Percentiles rank a stretch among this genome's conserved stretches.
These are phyloP conservation scores for Sphaerodactylus townsendi DNA, from an alignment of 2,113 vertebrate genomes.

Conservation along the genomic window DNA sequence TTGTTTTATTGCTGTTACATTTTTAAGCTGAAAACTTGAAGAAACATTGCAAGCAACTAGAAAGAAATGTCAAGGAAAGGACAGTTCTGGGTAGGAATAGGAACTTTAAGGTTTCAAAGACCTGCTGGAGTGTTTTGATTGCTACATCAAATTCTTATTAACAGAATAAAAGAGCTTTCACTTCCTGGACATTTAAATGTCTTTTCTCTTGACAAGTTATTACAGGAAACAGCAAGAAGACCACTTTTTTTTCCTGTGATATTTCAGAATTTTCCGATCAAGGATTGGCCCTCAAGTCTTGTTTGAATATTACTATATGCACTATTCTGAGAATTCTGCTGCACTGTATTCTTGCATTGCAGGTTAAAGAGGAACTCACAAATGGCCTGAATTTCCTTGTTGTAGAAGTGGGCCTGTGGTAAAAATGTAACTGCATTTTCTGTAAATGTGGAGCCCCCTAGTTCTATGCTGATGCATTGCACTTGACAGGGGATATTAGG, in stretches of 20 bases:
- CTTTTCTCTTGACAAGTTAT: constrained; percentile 36
- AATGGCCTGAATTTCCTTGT: not conserved
- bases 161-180: not conserved
- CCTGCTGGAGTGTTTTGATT: constrained; percentile 14
- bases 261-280: not conserved
- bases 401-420: not conserved
- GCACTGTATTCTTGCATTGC: not conserved
- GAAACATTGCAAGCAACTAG: constrained; percentile 42
- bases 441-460: not conserved
- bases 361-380: not conserved
- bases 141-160: constrained; percentile 41
- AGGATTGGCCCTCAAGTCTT: not conserved
- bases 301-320: not conserved
- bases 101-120: constrained; percentile 31
- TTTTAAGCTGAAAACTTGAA: constrained; percentile 53
- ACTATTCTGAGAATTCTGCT: not conserved
- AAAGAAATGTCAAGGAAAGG: constrained; percentile 22
- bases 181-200: constrained; percentile 41
- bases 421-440: not conserved
- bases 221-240: constrained; percentile 4
- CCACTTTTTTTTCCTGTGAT: not conserved
- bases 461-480: not conserved
- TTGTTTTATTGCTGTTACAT: constrained; percentile 48
- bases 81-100: constrained; percentile 44
- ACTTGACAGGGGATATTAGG: not conserved